Base-by-base conservation (phyloP, 2,113 vertebrate species). In the Blennius ocellaris region DNA sequence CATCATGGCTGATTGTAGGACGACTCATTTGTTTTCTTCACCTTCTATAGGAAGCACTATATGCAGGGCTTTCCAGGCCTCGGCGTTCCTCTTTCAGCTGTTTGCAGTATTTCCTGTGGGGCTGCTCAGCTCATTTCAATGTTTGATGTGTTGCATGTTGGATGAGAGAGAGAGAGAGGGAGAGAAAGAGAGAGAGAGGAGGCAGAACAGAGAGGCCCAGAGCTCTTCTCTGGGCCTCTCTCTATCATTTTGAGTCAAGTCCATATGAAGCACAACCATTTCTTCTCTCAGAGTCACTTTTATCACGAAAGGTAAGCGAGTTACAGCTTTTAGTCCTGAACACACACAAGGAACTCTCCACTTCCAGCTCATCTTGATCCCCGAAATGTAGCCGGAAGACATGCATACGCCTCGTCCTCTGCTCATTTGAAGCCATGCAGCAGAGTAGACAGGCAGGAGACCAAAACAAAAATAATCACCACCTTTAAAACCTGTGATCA, bases 71-170 rank as follows among this genome's bases (percentile, higher is more conserved):
- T 81, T 68, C 76, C 78, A 69, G 45, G 14, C 21, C 39, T 45
- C 17, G 16, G 15, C 51, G 71, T 73, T 86, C 67, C 67, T 43
- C 63, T 80, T 74, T 84, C 82, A 87, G 76, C 83, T 83, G 82
- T 79, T 83, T 80, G 59, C 55, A 65, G 78, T 88, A 78, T 72
- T 64, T 73, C 81, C 78, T 73, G 48, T 30, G 55, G 59, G 43
- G 50, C 87, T 82, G 80, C 37, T 58, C 39, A 44, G 69, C 79
- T 81, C 55, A 73, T 86, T 80, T 76, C 58, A 73, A 74, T 78
- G 47, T 82, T 77, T 75, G 84, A 84, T 41, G 74, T 60, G 10
- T 39, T 77, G 65, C 67, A 69, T 58, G 83, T 69, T 69, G 10
- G 44, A 66, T 2, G 21, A 30, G 21, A 30, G 21, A 30, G 21